Percentiles rank a stretch among this genome's conserved stretches.
Conservation (phyloP, 1,140 invertebrate genomes). For the Nymphalis io region DNA sequence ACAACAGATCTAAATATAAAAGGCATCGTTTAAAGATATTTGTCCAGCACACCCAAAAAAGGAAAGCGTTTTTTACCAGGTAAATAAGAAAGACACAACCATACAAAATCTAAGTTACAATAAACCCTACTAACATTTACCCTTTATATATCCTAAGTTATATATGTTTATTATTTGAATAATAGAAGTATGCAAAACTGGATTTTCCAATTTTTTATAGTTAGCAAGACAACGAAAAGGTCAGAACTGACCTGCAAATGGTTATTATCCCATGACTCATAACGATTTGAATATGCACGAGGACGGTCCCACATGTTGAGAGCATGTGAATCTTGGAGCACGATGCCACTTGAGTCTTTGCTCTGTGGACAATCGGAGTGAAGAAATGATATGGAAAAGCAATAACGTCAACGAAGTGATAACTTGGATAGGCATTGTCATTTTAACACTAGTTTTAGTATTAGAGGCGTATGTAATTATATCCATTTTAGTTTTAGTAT, state of each 20-base stretch:
- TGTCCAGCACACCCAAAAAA: too few species aligned
- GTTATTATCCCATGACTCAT: constrained; percentile 88
- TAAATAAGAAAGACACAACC: too few species aligned
- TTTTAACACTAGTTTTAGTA: neutral
- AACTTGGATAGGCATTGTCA: neutral
- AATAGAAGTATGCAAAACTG: too few species aligned
- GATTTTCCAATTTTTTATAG: too few species aligned
- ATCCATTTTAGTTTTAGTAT: neutral
- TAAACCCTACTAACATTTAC: too few species aligned
- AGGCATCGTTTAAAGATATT: too few species aligned
- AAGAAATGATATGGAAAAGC: constrained; percentile 8
- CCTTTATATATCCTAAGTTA: too few species aligned
- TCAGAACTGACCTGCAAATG: constrained; percentile 79
- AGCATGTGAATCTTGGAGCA: constrained; percentile 67
- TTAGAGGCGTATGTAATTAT: neutral
- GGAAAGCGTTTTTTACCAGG: too few species aligned
- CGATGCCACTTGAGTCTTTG: constrained; percentile 74
- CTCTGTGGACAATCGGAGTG: constrained; percentile 63
- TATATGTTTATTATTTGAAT: too few species aligned
- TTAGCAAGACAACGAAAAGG: constrained; percentile 22
- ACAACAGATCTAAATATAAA: too few species aligned
- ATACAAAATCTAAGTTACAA: too few species aligned
- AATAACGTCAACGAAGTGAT: neutral
- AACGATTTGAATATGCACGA: constrained; percentile 88
- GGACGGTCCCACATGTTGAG: constrained; percentile 85